phyloP scores from a whole-genome alignment of 2,888 invertebrate species.

The Tetropium fuscum region DNA sequence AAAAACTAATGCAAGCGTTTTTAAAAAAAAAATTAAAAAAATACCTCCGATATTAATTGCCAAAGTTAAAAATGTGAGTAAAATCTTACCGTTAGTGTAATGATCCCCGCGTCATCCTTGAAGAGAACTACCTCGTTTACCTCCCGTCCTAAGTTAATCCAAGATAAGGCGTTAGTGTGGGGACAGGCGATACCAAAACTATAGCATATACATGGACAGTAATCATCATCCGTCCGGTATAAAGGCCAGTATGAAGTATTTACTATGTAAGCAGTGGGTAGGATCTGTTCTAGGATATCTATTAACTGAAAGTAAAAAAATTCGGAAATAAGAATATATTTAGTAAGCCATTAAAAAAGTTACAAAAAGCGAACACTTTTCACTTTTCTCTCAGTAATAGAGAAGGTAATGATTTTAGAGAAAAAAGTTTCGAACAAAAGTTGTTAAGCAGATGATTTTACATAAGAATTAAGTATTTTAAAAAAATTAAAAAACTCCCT shows the following conservation, averaged over 20 bases:
- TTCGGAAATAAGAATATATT: background rate
- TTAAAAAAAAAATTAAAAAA: too few relatives aligned
- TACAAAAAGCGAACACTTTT: too few relatives aligned
- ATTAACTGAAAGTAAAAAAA: slow-evolving; percentile 51
- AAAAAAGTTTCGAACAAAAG: too few relatives aligned
- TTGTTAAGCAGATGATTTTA: too few relatives aligned
- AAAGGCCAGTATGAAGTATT: slow-evolving; percentile 40
- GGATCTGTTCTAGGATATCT: slow-evolving; percentile 35
- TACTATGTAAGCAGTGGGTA: slow-evolving; percentile 39
- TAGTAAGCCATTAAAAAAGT: background rate
- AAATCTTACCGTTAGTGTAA: slow-evolving; percentile 22
- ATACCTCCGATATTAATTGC: too few relatives aligned
- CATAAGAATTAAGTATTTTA: too few relatives aligned
- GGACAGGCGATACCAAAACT: slow-evolving; percentile 23
- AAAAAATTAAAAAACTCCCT: too few relatives aligned
- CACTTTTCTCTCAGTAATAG: too few relatives aligned
- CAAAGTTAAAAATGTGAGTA: too few relatives aligned
- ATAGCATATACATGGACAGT: slow-evolving; percentile 25
- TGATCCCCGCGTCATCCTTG: background rate
- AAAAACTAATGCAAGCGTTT: too few relatives aligned
- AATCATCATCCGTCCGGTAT: slow-evolving; percentile 19
- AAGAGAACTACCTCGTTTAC: slow-evolving; percentile 7
- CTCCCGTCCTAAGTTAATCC: slow-evolving; percentile 7
- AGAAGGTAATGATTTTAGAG: too few relatives aligned
- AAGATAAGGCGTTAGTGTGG: background rate